Percentiles rank a stretch among this genome's conserved stretches.
Evolutionary conservation across 2,113 vertebrate genomes (phyloP).

Genomic region (Protobothrops mucrosquamatus): DNA sequence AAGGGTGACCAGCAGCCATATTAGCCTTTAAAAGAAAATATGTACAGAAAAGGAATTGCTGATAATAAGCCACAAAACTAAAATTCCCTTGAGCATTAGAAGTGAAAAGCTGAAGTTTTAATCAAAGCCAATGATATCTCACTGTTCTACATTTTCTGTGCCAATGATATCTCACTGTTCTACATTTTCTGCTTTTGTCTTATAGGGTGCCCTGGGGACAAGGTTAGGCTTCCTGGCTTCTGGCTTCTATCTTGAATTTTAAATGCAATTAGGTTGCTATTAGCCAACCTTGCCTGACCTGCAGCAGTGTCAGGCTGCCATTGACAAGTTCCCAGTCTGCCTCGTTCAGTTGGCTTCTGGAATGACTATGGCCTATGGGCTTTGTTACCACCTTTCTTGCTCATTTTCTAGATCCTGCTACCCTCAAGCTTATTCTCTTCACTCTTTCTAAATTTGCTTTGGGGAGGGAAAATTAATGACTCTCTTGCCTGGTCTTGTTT

Average conservation of each 20-base stretch:
- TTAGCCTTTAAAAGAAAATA: background rate
- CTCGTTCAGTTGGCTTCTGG: too few relatives aligned
- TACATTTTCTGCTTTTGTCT: background rate
- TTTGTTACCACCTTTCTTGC: background rate
- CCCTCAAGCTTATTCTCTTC: background rate
- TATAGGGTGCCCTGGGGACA: background rate
- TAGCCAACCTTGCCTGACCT: background rate
- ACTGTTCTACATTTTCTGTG: background rate
- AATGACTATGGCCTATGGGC: too few relatives aligned
- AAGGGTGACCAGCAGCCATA: background rate
- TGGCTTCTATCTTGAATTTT: too few relatives aligned
- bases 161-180: too few relatives aligned
- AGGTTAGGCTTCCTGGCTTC: background rate
- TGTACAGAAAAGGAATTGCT: background rate
- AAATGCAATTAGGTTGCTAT: background rate
- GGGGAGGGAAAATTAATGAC: rapidly evolving
- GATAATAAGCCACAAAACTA: too few relatives aligned
- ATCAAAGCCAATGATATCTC: too few relatives aligned
- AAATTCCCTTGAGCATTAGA: too few relatives aligned
- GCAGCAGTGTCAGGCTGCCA: background rate
- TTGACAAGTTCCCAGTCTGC: background rate
- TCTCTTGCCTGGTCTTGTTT: conserved; percentile 19
- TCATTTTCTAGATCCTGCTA: background rate
- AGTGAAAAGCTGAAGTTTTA: too few relatives aligned
- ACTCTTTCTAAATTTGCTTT: background rate